These are phyloP conservation scores for Gymnopithys bicolor DNA, from an alignment of 2,797 vertebrate genomes.

Conservation along the genomic window DNA sequence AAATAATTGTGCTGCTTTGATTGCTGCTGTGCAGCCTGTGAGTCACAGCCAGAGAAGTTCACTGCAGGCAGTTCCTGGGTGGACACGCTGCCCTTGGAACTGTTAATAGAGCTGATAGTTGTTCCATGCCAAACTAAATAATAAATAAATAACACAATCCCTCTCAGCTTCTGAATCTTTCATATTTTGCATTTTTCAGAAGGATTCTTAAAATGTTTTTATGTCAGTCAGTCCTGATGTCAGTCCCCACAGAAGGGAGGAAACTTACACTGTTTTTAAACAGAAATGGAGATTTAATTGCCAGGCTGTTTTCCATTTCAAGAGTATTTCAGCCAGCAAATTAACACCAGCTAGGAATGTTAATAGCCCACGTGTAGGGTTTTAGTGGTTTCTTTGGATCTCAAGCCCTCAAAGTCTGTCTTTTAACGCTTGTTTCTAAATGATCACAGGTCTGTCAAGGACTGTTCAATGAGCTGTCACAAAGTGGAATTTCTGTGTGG, in stretches of 20 bases:
- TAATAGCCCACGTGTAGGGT: neutral
- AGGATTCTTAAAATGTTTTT: neutral
- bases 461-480: conserved; percentile 86
- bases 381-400: neutral
- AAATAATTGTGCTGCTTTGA: neutral
- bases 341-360: neutral
- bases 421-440: conserved; percentile 22
- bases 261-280: neutral
- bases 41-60: neutral
- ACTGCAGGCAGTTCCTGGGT: neutral
- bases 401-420: neutral
- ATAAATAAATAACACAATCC: neutral
- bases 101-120: neutral
- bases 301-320: neutral
- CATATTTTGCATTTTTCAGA: neutral
- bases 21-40: neutral
- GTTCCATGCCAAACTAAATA: neutral
- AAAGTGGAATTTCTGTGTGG: conserved; percentile 87
- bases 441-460: conserved; percentile 89
- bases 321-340: conserved; percentile 1
- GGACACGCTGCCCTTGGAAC: neutral
- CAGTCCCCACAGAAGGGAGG: neutral
- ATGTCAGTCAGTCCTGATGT: neutral
- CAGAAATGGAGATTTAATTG: neutral
- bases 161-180: neutral